Percentiles rank a stretch among this genome's conserved stretches.
phyloP scores from a whole-genome alignment of 2,113 vertebrate genomes.

The Collichthys lucidus region DNA sequence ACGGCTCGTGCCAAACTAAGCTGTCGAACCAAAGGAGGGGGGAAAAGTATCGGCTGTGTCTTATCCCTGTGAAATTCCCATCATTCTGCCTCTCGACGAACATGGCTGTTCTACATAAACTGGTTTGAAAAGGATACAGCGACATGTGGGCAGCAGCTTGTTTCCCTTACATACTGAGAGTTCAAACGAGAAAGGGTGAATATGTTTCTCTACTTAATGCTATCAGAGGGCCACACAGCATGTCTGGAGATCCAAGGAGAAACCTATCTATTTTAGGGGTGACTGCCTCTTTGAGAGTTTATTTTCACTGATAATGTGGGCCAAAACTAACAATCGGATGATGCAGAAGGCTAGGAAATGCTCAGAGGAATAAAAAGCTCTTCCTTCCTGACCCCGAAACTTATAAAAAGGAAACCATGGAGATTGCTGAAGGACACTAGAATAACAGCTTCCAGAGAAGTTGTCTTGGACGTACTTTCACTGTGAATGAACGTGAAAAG shows the following conservation, averaged over 20 bases:
- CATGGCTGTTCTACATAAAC: conserved; percentile 53
- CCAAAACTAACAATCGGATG: conserved; percentile 82
- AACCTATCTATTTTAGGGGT: conserved; percentile 80
- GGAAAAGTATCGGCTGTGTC: conserved; percentile 29
- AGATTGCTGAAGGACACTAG: conserved; percentile 55
- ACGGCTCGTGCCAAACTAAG: conserved; percentile 63
- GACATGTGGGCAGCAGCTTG: conserved; percentile 59
- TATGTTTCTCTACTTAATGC: conserved; percentile 64
- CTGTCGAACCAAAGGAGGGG: conserved; percentile 56
- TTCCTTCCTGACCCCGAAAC: conserved; percentile 76
- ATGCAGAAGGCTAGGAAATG: conserved; percentile 65
- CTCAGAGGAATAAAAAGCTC: conserved; percentile 75
- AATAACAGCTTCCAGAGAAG: conserved; percentile 58
- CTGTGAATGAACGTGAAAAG: conserved; percentile 38
- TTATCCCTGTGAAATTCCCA: conserved; percentile 76
- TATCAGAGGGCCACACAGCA: conserved; percentile 81
- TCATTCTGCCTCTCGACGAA: conserved; percentile 61
- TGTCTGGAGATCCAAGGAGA: conserved; percentile 61
- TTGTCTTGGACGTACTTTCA: conserved; percentile 22
- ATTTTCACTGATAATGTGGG: conserved; percentile 76
- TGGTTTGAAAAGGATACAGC: conserved; percentile 42
- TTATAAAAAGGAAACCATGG: conserved; percentile 62
- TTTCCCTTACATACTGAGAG: conserved; percentile 53
- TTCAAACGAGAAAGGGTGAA: conserved; percentile 46
- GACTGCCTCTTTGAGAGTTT: conserved; percentile 83